Conservation (phyloP, 2,113 vertebrate genomes). For the Chaenogobius annularis region DNA sequence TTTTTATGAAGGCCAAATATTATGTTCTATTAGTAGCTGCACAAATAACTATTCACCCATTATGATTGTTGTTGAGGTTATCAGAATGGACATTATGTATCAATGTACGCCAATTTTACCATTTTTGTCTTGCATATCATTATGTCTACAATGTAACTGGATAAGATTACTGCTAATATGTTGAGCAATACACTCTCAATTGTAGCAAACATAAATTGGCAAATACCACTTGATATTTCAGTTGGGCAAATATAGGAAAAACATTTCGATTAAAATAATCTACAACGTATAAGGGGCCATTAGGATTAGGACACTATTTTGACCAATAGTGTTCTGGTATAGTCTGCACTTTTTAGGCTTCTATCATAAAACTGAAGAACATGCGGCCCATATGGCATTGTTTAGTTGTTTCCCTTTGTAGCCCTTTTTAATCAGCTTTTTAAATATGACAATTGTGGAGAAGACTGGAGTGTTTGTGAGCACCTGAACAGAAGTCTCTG, state of each 20-base stretch:
- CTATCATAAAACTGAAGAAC: neutral
- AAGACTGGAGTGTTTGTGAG: constrained; percentile 5
- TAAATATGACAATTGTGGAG: constrained; percentile 38
- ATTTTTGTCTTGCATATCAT: too few species aligned
- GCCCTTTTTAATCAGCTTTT: neutral
- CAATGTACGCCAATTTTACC: too few species aligned
- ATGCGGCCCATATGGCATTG: neutral
- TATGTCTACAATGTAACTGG: too few species aligned
- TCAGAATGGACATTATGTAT: neutral
- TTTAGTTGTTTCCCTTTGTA: constrained; percentile 12
- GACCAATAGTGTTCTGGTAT: neutral
- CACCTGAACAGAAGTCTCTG: constrained; percentile 27
- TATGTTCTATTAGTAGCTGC: neutral
- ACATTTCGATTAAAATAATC: too few species aligned
- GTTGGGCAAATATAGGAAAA: too few species aligned
- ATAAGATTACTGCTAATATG: too few species aligned
- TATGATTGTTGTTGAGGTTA: neutral
- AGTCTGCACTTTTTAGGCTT: neutral
- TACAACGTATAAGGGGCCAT: too few species aligned
- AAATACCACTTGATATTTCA: too few species aligned
- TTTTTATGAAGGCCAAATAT: neutral
- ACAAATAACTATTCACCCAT: neutral
- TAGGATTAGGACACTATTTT: neutral
- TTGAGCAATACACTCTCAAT: too few species aligned
- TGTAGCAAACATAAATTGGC: too few species aligned